These are phyloP conservation scores for Ruditapes philippinarum DNA, from an alignment of 1,140 invertebrate genomes.

Conservation along the genomic window DNA sequence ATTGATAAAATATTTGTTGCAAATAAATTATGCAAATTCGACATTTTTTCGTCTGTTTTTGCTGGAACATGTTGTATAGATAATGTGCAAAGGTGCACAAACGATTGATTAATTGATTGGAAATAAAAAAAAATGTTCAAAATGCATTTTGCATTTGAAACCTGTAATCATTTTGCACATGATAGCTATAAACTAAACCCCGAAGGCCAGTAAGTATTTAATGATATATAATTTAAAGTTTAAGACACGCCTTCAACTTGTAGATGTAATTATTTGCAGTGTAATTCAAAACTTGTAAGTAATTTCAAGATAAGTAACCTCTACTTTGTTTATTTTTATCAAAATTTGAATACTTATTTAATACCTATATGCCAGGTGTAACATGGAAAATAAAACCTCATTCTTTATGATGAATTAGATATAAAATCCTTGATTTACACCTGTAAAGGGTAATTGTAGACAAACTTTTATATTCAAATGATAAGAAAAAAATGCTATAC, in stretches of 20 bases:
- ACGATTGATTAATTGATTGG: not conserved
- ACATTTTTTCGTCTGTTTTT: not conserved
- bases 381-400: not conserved
- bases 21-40: conserved; percentile 12
- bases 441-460: too few relatives aligned
- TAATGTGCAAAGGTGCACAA: not conserved
- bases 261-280: not conserved
- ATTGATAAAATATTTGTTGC: not conserved
- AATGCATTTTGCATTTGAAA: not conserved
- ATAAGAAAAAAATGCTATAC: too few relatives aligned
- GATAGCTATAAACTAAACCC: not conserved
- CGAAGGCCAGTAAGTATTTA: too few relatives aligned
- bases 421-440: not conserved
- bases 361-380: not conserved
- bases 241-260: not conserved
- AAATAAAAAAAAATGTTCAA: conserved; percentile 3
- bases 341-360: not conserved
- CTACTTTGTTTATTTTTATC: too few relatives aligned
- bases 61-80: not conserved
- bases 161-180: not conserved
- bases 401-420: not conserved
- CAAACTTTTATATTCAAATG: too few relatives aligned
- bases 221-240: not conserved
- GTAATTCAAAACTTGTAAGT: not conserved
- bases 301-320: not conserved